Evolutionary conservation across 2,113 vertebrate genomes (phyloP).

Genomic region (Hypanus sabinus): DNA sequence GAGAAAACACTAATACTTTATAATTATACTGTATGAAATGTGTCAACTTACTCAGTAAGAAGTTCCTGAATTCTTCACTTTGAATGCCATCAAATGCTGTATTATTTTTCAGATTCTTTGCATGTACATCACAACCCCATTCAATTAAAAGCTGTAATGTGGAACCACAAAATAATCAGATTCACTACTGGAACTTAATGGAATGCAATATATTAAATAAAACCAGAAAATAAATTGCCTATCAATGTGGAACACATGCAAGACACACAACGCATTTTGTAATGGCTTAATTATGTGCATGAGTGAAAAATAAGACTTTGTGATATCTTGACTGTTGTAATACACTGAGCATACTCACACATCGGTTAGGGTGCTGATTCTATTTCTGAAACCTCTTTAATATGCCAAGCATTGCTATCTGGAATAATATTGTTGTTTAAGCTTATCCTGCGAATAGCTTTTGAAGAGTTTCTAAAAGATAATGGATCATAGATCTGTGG

Average conservation of each 20-base stretch:
- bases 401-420: not conserved
- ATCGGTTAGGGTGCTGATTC: not conserved
- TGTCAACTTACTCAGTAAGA: conserved; percentile 39
- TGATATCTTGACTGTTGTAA: not conserved
- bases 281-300: conserved; percentile 21
- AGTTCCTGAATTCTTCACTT: not conserved
- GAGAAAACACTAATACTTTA: conserved; percentile 17
- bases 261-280: not conserved
- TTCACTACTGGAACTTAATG: conserved; percentile 41
- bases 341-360: not conserved
- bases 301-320: not conserved
- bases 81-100: not conserved
- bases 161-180: conserved; percentile 40
- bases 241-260: conserved; percentile 38
- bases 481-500: too few relatives aligned
- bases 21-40: not conserved
- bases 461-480: not conserved
- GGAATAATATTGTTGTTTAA: not conserved
- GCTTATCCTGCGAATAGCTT: not conserved
- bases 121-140: conserved; percentile 35
- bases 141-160: conserved; percentile 44
- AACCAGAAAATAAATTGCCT: conserved; percentile 43
- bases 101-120: conserved; percentile 38
- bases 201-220: conserved; percentile 42
- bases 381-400: not conserved